These are phyloP conservation scores for Anarhynchus alexandrinus DNA, from an alignment of 2,113 vertebrate genomes.

Conservation along the genomic window DNA sequence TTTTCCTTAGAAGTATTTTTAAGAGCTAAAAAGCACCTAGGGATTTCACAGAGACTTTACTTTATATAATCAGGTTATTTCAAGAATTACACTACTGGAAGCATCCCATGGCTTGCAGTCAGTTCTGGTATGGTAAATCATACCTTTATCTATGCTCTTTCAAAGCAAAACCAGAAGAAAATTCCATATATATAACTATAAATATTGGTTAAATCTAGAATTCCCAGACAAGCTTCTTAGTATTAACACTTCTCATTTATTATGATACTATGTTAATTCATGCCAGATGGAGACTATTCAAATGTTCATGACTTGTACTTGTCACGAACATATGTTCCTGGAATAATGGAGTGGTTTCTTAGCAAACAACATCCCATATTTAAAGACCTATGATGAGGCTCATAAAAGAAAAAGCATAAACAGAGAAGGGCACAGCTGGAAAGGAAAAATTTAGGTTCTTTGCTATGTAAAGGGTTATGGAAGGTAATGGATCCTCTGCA, in stretches of 20 bases:
- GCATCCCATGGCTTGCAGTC: not conserved
- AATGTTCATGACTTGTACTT: constrained; percentile 65
- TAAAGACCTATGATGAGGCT: constrained; percentile 57
- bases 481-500: not conserved
- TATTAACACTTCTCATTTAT: constrained; percentile 65
- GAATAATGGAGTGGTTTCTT: constrained; percentile 66
- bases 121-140: not conserved
- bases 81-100: not conserved
- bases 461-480: not conserved
- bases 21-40: not conserved
- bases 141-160: not conserved
- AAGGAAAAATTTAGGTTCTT: not conserved
- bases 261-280: constrained; percentile 54
- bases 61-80: not conserved
- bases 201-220: constrained; percentile 33
- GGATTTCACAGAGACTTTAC: not conserved
- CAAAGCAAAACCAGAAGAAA: not conserved
- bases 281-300: constrained; percentile 70
- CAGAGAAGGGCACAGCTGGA: constrained; percentile 32
- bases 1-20: not conserved
- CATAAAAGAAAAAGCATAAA: constrained; percentile 4
- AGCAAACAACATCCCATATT: constrained; percentile 62
- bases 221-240: not conserved
- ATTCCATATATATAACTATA: not conserved
- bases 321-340: constrained; percentile 60